Percentiles rank a stretch among this genome's conserved stretches.
These are phyloP conservation scores for Taxidea taxus DNA, from an alignment of 2,113 vertebrate species.

Conservation along the genomic window DNA sequence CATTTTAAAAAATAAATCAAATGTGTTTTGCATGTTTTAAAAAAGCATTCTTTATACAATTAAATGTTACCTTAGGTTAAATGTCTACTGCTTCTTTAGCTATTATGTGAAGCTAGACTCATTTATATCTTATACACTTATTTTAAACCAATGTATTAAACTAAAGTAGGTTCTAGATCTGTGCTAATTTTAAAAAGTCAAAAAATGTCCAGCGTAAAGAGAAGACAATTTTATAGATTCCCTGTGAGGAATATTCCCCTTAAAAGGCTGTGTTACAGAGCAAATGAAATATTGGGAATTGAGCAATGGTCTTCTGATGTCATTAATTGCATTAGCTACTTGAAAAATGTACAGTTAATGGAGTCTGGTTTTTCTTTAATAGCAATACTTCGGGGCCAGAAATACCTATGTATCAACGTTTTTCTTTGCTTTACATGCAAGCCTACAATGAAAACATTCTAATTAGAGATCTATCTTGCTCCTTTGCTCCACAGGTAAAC, in stretches of 20 bases:
- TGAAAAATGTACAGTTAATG: background rate
- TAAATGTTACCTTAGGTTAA: conserved; percentile 6
- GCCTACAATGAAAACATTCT: background rate
- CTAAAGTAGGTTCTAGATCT: background rate
- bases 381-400: background rate
- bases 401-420: background rate
- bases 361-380: background rate
- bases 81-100: background rate
- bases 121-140: background rate
- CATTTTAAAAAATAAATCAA: background rate
- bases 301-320: background rate
- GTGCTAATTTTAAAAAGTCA: background rate
- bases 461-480: background rate
- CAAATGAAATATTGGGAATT: background rate
- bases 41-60: conserved; percentile 49
- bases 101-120: background rate
- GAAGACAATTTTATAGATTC: conserved; percentile 27
- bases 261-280: background rate
- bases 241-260: background rate
- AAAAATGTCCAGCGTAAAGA: conserved; percentile 5
- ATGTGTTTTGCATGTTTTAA: background rate
- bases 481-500: background rate
- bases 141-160: conserved; percentile 8
- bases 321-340: background rate
- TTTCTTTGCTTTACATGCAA: background rate